Conservation (phyloP, 2,888 invertebrate species). For the Gandaritis pyraliata region DNA sequence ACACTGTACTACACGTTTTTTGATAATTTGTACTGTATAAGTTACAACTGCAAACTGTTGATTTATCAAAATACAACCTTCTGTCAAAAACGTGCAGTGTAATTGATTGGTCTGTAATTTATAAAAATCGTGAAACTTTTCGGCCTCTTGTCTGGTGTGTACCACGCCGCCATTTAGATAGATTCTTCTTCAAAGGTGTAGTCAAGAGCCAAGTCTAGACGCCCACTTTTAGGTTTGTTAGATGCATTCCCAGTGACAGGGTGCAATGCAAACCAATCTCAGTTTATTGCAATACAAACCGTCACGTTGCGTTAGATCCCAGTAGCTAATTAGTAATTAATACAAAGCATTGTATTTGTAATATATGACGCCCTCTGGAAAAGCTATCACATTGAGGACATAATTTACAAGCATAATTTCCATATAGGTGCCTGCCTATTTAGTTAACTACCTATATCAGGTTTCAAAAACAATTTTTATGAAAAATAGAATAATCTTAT, state of each 20-base stretch:
- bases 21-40: background rate
- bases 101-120: too few relatives aligned
- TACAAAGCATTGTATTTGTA: conserved; percentile 2
- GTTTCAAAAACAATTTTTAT: background rate
- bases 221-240: background rate
- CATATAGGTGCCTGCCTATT: too few relatives aligned
- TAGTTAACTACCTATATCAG: background rate
- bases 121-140: too few relatives aligned
- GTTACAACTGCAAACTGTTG: too few relatives aligned
- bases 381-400: background rate
- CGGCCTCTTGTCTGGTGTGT: too few relatives aligned
- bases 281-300: background rate
- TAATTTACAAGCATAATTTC: too few relatives aligned
- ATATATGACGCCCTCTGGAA: conserved; percentile 10
- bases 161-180: background rate
- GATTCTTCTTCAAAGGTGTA: background rate
- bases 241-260: conserved; percentile 4
- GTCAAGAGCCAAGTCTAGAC: background rate
- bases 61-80: too few relatives aligned
- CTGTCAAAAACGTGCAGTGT: too few relatives aligned
- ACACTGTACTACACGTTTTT: background rate
- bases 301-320: background rate
- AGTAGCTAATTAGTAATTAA: conserved; percentile 9
- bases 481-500: background rate
- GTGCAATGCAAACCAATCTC: background rate